Evolutionary conservation across 2,113 vertebrate genomes (phyloP), one percentile per base, ranked within the genome.

Genomic region (Mus pahari): DNA sequence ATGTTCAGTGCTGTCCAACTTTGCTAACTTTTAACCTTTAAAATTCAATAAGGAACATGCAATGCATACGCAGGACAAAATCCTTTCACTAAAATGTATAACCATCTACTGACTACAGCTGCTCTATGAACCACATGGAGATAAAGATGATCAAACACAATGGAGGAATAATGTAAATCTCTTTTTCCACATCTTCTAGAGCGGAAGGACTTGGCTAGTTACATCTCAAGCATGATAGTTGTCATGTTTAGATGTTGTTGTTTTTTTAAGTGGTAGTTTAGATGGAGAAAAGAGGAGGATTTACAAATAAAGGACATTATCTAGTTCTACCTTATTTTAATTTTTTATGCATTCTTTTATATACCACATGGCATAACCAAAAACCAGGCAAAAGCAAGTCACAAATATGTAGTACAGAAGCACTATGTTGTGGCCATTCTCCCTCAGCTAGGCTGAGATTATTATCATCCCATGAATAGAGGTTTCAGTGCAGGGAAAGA

Each of bases 401-500:
- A 84, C 28, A 94, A 77, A 88, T 24, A 74, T 53, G n/a, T n/a
- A 9, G 0, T 83, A 42, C 24, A 88, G 53, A 96, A 92, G 42
- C 45, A 24, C 22, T 16, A 68, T 36, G 42, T 7, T 79, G 39
- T 83, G 86, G 33, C 64, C 11, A 36, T 26, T 70, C 79, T 82
- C 84, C 86, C 66, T 78, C 10, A 10, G 20, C 81, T 36, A 19
- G 58, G 58, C 50, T 84, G 90, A 90, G 88, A 87, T 89, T 83
- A 45, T 16, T 78, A 26, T 89, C 92, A 81, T 87, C 89, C 71
- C 42, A 68, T 50, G 70, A 91, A 95, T 20, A 60, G 62, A 74
- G 73, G 74, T 60, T 94, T 86, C 88, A 81, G 62, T 74, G 78
- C 31, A 68, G 93, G 50, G 74, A 96, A 97, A 94, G 87, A 95